A percentile compares a stretch with the other conserved stretches of the same genome.
These are phyloP conservation scores for Loriculus beryllinus DNA, from an alignment of 2,797 vertebrate genomes.

Conservation along the genomic window DNA sequence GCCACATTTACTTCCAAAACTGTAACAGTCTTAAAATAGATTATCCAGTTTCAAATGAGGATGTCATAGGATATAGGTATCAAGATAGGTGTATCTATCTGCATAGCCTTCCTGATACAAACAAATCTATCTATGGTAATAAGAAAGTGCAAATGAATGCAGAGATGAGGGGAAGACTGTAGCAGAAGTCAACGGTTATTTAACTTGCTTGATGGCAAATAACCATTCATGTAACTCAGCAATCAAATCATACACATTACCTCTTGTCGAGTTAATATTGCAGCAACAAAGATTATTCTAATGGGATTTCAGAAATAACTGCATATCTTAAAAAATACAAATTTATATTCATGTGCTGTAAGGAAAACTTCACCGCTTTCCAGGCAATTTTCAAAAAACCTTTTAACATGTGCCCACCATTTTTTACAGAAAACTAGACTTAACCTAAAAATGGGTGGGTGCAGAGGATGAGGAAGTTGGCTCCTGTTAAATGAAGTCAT, in stretches of 20 bases:
- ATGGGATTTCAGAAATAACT: background rate
- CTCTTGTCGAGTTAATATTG: background rate
- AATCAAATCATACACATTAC: background rate
- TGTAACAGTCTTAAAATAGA: background rate
- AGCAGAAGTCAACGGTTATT: background rate
- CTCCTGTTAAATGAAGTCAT: background rate
- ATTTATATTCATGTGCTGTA: background rate
- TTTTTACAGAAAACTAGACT: background rate
- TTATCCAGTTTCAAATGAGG: background rate
- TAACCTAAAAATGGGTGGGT: background rate
- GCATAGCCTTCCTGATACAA: background rate
- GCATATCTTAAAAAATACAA: background rate
- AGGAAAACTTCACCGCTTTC: background rate
- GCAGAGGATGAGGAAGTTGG: background rate
- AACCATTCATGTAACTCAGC: background rate
- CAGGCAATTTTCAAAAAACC: background rate
- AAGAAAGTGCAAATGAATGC: background rate
- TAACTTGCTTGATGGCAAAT: background rate
- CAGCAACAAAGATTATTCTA: background rate
- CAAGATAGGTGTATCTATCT: background rate
- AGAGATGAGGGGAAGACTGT: background rate
- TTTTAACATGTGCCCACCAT: background rate
- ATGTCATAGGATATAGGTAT: background rate
- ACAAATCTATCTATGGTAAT: background rate
- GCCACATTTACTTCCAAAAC: background rate